Percentiles rank a stretch among this genome's conserved stretches.
Conservation (phyloP, 1,140 invertebrate genomes). For the Hydropsyche tenuis region DNA sequence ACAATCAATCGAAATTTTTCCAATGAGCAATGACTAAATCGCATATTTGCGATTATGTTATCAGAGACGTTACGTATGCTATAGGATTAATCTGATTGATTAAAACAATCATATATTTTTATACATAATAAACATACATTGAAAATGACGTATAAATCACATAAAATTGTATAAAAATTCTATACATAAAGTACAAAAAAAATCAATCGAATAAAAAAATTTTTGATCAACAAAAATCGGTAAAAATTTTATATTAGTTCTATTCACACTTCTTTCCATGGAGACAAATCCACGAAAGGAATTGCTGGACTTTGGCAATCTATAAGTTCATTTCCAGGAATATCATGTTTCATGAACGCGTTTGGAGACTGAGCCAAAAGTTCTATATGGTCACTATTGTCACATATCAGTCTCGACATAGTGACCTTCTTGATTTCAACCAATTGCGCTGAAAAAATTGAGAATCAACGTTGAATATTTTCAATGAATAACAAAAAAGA, state of each 20-base stretch:
- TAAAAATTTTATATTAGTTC: no score
- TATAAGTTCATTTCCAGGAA: slow-evolving; percentile 64
- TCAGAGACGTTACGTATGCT: no score
- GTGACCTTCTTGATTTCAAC: slow-evolving; percentile 74
- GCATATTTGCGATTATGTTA: no score
- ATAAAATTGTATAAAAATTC: no score
- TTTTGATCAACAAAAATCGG: not conserved
- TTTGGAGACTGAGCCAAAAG: slow-evolving; percentile 59
- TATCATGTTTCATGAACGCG: slow-evolving; percentile 64
- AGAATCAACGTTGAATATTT: not conserved
- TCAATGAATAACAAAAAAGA: not conserved
- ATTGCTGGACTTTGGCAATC: slow-evolving; percentile 61
- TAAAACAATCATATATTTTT: no score
- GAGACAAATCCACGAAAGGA: slow-evolving; percentile 57
- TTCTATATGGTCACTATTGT: slow-evolving; percentile 75
- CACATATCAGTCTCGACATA: slow-evolving; percentile 76
- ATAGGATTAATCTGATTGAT: no score
- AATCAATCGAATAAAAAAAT: not conserved
- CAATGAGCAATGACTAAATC: no score
- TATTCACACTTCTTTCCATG: slow-evolving; percentile 47
- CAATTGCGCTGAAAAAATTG: slow-evolving; percentile 70
- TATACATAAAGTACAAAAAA: not conserved
- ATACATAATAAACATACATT: no score
- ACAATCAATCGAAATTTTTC: no score
- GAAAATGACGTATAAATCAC: no score